A percentile compares a stretch with the other conserved stretches of the same genome.
Evolutionary conservation across 2,797 vertebrate genomes (phyloP).

Genomic region (Typhlichthys subterraneus): DNA sequence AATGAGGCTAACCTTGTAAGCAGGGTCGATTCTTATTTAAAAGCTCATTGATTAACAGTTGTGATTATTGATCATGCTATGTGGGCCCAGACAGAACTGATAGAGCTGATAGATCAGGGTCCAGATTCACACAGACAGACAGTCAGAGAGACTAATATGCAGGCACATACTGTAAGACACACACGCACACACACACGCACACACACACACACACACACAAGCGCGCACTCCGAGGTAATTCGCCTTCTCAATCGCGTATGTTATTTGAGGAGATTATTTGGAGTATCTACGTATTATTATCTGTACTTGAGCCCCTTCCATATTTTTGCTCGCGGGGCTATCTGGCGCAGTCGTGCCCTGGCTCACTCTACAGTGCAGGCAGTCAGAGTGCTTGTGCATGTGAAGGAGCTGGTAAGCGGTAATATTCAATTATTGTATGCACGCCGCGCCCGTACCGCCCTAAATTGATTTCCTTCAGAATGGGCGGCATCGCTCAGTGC

Average conservation of each 20-base stretch:
- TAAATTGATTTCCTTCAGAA: constrained; percentile 84
- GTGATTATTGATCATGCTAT: constrained; percentile 81
- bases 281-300: constrained; percentile 66
- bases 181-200: constrained; percentile 16
- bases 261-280: constrained; percentile 61
- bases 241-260: constrained; percentile 42
- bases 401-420: constrained; percentile 76
- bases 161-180: not conserved
- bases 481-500: constrained; percentile 79
- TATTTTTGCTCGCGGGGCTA: constrained; percentile 56
- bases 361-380: constrained; percentile 33
- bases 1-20: constrained; percentile 75
- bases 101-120: constrained; percentile 62
- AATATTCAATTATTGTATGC: constrained; percentile 86
- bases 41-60: constrained; percentile 85
- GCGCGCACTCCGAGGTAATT: constrained; percentile 2
- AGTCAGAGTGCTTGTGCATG: constrained; percentile 62
- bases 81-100: constrained; percentile 71
- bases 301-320: constrained; percentile 62
- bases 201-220: constrained; percentile 11
- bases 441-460: constrained; percentile 72
- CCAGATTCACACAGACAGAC: constrained; percentile 31
- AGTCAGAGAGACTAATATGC: constrained; percentile 1
- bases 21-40: constrained; percentile 81
- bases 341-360: not conserved